Conservation (phyloP, 2,888 invertebrate genomes). For the Trachelus iudaicus region DNA sequence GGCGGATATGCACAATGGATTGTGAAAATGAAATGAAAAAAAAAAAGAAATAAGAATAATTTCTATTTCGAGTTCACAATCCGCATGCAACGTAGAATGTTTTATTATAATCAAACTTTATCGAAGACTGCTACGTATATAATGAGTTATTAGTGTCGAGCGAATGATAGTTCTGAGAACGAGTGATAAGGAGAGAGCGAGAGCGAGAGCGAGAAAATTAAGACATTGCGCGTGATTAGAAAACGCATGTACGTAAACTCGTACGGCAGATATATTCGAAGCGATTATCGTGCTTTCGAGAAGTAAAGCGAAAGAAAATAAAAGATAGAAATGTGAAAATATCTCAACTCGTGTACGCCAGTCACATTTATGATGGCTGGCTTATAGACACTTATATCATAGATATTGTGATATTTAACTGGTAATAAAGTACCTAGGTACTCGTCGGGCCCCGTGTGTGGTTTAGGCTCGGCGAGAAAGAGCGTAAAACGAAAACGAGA, state of each 20-base stretch:
- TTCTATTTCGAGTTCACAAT: conserved; percentile 8
- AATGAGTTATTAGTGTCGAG: neutral
- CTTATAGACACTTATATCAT: conserved; percentile 44
- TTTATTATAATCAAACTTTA: conserved; percentile 3
- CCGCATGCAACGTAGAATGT: neutral
- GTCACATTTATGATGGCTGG: too few relatives aligned
- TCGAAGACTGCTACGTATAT: conserved; percentile 1
- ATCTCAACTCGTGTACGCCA: too few relatives aligned
- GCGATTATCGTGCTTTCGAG: neutral
- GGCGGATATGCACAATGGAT: conserved; percentile 11
- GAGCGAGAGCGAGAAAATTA: too few relatives aligned
- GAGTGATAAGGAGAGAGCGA: neutral
- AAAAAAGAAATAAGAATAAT: conserved; percentile 8
- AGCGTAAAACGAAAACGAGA: neutral
- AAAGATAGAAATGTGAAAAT: too few relatives aligned
- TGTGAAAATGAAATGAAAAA: conserved; percentile 10
- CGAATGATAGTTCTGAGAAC: neutral
- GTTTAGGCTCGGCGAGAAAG: conserved; percentile 28
- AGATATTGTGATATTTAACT: conserved; percentile 61
- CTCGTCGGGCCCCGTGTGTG: conserved; percentile 37
- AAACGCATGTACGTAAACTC: neutral
- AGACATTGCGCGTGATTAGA: neutral
- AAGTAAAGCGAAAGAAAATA: too few relatives aligned
- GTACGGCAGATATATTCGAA: neutral
- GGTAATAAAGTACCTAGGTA: conserved; percentile 35